These are phyloP conservation scores for Phalacrocorax aristotelis DNA, from an alignment of 2,113 vertebrate species.

Conservation along the genomic window DNA sequence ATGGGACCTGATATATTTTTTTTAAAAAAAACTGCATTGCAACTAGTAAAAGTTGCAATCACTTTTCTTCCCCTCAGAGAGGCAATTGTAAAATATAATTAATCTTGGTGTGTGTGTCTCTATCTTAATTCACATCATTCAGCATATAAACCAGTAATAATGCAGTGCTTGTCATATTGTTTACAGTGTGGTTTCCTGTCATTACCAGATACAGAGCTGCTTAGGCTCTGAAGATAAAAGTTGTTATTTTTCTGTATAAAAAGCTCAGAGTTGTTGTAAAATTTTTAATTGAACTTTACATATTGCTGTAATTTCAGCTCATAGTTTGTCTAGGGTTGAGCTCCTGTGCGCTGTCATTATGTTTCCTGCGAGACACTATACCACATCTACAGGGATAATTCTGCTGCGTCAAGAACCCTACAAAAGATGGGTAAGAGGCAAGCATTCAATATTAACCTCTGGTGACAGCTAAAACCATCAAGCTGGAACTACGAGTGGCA, in stretches of 20 bases:
- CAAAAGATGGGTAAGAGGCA: not conserved
- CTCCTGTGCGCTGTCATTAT: not conserved
- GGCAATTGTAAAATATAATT: not conserved
- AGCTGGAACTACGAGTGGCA: not conserved
- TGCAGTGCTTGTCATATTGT: not conserved
- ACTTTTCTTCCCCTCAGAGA: not conserved
- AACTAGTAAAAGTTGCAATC: not conserved
- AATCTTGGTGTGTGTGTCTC: not conserved
- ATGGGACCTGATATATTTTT: not conserved
- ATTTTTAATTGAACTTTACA: not conserved
- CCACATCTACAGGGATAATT: not conserved
- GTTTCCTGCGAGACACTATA: not conserved
- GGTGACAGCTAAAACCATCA: not conserved
- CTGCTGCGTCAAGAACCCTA: not conserved
- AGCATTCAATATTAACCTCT: not conserved
- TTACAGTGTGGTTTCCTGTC: not conserved
- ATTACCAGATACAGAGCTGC: not conserved
- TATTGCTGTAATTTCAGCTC: not conserved
- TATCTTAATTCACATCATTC: conserved; percentile 9
- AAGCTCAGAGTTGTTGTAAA: not conserved
- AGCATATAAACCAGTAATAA: not conserved
- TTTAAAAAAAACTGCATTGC: not conserved
- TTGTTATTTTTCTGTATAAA: not conserved
- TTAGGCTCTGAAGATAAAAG: not conserved
- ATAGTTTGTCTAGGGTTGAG: not conserved